A percentile compares a stretch with the other conserved stretches of the same genome.
phyloP scores from a whole-genome alignment of 2,888 invertebrate genomes.

The Hofmannophila pseudospretella region DNA sequence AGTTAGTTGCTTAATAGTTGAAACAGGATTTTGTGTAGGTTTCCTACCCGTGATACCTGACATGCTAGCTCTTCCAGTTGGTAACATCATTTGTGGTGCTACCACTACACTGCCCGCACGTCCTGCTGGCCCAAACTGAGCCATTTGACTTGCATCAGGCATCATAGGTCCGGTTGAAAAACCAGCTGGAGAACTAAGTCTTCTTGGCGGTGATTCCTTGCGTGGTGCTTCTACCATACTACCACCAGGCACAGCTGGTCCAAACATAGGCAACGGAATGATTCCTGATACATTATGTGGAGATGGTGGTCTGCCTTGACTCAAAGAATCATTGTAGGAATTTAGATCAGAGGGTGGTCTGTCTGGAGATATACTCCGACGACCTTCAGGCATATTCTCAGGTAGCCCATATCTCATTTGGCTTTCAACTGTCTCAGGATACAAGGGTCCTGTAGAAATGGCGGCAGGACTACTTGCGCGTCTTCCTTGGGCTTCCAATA shows the following conservation, averaged over 20 bases:
- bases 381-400: no score
- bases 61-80: neutral
- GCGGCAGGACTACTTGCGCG: neutral
- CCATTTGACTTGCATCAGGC: neutral
- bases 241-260: conserved; percentile 1
- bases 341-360: no score
- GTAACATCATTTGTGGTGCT: neutral
- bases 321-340: no score
- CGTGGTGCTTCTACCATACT: neutral
- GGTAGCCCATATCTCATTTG: no score
- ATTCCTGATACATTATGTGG: neutral
- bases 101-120: no score
- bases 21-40: no score
- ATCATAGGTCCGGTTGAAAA: neutral
- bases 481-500: neutral
- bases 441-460: neutral
- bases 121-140: neutral
- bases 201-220: neutral
- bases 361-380: no score
- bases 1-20: conserved; percentile 25
- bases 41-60: no score
- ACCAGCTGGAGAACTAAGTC: neutral
- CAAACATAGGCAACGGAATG: conserved; percentile 6
- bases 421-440: no score
- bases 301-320: neutral